phyloP scores from a whole-genome alignment of 2,113 vertebrate species.

The human (Homo sapiens) region GRCh38 chr3:135871001-135871500 shows the following conservation, averaged over 20 bases:
- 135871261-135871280: conserved; percentile 55
- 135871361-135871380: conserved; percentile 30
- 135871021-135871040: conserved; percentile 75
- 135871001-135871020: conserved; percentile 83
- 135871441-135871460: conserved; percentile 48
- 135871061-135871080: conserved; percentile 70
- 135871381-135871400: conserved; percentile 72
- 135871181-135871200: conserved; percentile 61
- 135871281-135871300: conserved; percentile 7
- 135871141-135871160: not conserved
- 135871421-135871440: not conserved
- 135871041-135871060: conserved; percentile 70
- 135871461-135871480: conserved; percentile 24
- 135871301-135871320: conserved; percentile 62
- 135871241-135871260: conserved; percentile 72
- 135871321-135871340: conserved; percentile 68
- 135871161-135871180: conserved; percentile 44
- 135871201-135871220: conserved; percentile 69
- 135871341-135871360: conserved; percentile 54
- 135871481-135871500: conserved; percentile 1
- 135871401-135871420: conserved; percentile 29
- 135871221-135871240: conserved; percentile 75
- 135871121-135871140: conserved; percentile 59
- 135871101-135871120: conserved; percentile 45
- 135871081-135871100: conserved; percentile 70